A percentile compares a stretch with the other conserved stretches of the same genome.
Evolutionary conservation across 2,113 vertebrate genomes (phyloP).

Genomic region (Athene noctua): DNA sequence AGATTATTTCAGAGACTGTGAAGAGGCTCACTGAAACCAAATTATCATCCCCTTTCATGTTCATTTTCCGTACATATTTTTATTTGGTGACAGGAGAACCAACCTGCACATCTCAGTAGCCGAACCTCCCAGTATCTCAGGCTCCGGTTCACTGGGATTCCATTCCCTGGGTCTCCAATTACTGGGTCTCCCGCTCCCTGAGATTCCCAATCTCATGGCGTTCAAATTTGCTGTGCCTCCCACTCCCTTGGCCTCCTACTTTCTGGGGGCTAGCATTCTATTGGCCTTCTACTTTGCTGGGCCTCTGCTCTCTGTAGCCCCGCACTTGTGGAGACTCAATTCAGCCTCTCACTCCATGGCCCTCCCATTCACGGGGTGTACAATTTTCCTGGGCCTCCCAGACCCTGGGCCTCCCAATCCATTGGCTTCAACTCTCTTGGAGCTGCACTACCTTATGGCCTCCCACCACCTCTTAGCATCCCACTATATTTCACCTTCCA

Average conservation of each 20-base stretch:
- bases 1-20: not conserved
- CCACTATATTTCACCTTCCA: no score
- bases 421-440: no score
- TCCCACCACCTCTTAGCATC: no score
- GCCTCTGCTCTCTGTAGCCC: not conserved
- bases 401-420: not conserved
- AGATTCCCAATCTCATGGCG: not conserved
- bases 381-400: not conserved
- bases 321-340: not conserved
- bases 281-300: no score
- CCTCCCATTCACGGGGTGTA: not conserved
- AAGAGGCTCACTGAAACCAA: not conserved
- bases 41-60: not conserved
- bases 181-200: not conserved
- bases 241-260: not conserved
- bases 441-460: no score
- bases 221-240: not conserved
- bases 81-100: not conserved
- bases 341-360: not conserved
- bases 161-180: not conserved
- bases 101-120: not conserved
- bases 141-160: not conserved
- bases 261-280: no score
- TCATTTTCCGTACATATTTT: not conserved
- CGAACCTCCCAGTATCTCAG: not conserved